Base-by-base conservation (phyloP, 2,797 vertebrate genomes). In the Hyperoplus immaculatus region DNA sequence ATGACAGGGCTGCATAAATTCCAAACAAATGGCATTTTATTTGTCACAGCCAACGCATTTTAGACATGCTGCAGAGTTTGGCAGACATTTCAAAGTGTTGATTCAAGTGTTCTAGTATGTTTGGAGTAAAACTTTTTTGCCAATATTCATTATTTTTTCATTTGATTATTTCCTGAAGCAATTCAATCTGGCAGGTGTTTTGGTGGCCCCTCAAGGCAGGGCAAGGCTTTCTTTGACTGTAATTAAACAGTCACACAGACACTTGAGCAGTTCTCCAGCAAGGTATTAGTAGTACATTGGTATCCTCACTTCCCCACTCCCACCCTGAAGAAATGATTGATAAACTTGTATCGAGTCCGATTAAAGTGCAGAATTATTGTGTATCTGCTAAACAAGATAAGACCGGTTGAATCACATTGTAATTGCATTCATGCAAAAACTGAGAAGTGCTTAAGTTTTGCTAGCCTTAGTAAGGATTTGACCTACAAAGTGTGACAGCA, bases 1-100 rank as follows among this genome's bases (percentile, higher is more conserved):
- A 39, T 81, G 66, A 83, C 80, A 80, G 59, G 70, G 75, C 61
- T 72, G 41, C 65, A 74, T 81, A 47, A 67, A 82, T 51, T 68
- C 36, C 42, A 65, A 74, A 78, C 55, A 61, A 75, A 66, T 72
- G 62, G 8, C 60, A 36, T 68, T 54, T 72, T 69, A 73, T 59
- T 45, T 49, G 57, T 82, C 53, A 50, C 47, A 57, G 60, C 29
- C 55, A 10, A 4, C 58, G 42, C 42, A 9, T 54, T 72, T 16
- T 36, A 57, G 49, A 72, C 36, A 14, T 46, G 49, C 15, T 46
- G 49, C 15, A 39, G 21, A 1, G 58, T 75, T 68, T 71, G 42
- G 14, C 68, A 72, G 36, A 72, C 43, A 58, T 74, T 47, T 71
- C 3, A 49, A 29, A 16, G 4, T 46, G 41, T 53, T 78, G 10